These are phyloP conservation scores for Phrynosoma blainvillii DNA, from an alignment of 2,113 vertebrate species.

Conservation along the genomic window DNA sequence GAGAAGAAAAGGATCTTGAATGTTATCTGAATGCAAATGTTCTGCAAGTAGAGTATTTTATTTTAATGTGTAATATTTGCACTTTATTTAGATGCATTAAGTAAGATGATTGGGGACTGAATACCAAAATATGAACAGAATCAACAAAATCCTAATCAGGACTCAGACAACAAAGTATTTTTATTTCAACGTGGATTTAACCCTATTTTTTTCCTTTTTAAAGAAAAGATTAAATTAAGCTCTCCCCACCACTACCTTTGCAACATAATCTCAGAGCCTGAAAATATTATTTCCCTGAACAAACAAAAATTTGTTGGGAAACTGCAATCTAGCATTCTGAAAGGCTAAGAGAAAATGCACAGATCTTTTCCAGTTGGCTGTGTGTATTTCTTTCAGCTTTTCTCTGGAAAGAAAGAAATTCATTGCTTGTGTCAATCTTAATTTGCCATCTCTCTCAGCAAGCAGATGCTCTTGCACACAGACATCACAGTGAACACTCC, in stretches of 20 bases:
- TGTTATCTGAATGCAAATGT: background rate
- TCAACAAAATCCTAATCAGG: background rate
- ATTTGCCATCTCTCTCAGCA: slow-evolving; percentile 37
- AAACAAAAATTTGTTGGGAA: background rate
- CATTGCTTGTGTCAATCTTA: slow-evolving; percentile 13
- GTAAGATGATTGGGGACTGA: background rate
- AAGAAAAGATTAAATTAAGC: background rate
- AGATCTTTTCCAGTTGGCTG: slow-evolving; percentile 11
- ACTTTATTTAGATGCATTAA: background rate
- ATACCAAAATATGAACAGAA: background rate
- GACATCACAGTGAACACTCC: slow-evolving; percentile 9
- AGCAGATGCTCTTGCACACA: slow-evolving; percentile 3
- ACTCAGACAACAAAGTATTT: background rate
- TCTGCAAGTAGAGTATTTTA: background rate
- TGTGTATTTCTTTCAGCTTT: slow-evolving; percentile 18
- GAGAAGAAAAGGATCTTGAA: background rate
- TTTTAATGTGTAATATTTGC: background rate
- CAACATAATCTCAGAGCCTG: background rate
- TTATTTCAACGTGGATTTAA: background rate
- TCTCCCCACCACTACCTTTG: background rate
- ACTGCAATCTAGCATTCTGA: slow-evolving; percentile 10
- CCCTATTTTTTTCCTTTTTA: background rate
- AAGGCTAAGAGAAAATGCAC: background rate
- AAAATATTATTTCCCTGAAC: accelerated
- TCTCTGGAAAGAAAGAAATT: slow-evolving; percentile 3